These are phyloP conservation scores for Sus scrofa DNA, from an alignment of 2,113 vertebrate genomes.

Conservation along the genomic window T2T-Sscrofa CM000828.6:61513001-61513500, in stretches of 20 bases:
- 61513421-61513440: conserved; percentile 55
- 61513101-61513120: neutral
- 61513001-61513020: neutral
- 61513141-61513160: accelerated
- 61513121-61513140: neutral
- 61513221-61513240: neutral
- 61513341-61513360: neutral
- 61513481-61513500: conserved; percentile 48
- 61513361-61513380: conserved; percentile 49
- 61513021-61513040: neutral
- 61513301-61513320: neutral
- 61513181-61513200: neutral
- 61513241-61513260: conserved; percentile 13
- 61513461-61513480: conserved; percentile 54
- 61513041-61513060: too few relatives aligned
- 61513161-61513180: neutral
- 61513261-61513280: neutral
- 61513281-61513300: neutral
- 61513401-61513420: conserved; percentile 38
- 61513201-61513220: neutral
- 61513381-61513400: conserved; percentile 52
- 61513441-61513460: conserved; percentile 52
- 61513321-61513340: neutral
- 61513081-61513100: neutral
- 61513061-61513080: neutral